Base-by-base conservation (phyloP, 2,113 vertebrate genomes). In the Pluvialis apricaria region DNA sequence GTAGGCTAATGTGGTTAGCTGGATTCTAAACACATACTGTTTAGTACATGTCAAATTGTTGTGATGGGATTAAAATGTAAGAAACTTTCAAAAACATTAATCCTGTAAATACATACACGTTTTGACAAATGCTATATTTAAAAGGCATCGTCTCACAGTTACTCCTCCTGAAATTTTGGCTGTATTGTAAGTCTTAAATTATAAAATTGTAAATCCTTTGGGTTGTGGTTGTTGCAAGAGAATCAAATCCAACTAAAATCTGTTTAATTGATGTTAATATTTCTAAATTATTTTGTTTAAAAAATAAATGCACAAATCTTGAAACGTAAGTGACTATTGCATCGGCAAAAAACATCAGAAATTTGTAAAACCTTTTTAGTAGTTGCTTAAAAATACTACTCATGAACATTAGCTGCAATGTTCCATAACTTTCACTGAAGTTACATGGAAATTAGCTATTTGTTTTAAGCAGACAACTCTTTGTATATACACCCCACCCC, bases 21-120 rank as follows among this genome's bases (percentile, higher is more conserved):
- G 32, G 8, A 19, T 44, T 72, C 24, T 70, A 61, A 76, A 51
- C 21, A 19, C 0, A 0, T 49, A 38, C 26, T 66, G 22, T 62
- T 14, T 8, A 13, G 10, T 47, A 45, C 5, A 3, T 2, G 45
- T 45, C 45, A n/a, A n/a, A n/a, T n/a, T 45, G 9, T 71, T 95
- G 25, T 47, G 58, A 73, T 69, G 26, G 19, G 47, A 68, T 66
- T 69, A 83, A 72, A 65, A 73, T 34, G 21, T 3, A 73, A 68
- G 29, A 47, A 77, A 47, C 22, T 57, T 61, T 14, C 1, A 6
- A 60, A 61, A 40, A 77, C 69, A 4, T 47, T 15, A 69, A 45
- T 83, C 19, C 2, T 40, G 3, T 49, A 51, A 68, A 75, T 57
- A 38, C 12, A 29, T 45, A 13, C 2, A 69, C 34, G 8, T 57